Base-by-base conservation (phyloP, 37 sponge, comb jelly and placozoan species). In the Aphrocallistes beatrix region DNA sequence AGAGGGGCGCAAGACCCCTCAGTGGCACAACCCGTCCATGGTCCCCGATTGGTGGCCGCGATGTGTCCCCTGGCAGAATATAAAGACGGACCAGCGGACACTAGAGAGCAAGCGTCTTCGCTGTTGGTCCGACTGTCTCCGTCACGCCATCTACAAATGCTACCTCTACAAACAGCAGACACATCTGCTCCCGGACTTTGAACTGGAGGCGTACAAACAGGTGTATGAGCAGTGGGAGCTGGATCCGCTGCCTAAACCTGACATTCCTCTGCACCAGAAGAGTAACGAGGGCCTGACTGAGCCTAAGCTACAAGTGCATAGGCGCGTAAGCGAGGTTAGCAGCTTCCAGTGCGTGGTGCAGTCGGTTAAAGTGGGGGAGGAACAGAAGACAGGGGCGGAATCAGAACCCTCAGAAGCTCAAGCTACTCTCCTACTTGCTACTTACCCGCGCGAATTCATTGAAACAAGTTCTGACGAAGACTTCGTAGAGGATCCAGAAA, bases 1-100 rank as follows among this genome's bases (percentile, higher is more conserved):
- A 36, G 90, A 90, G 19, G 92, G 90, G 10, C 87, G 96, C 23
- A 92, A 92, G 0, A 96, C 93, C 75, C 96, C 96, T 19, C 94
- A 94, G 32, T 96, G 96, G 96, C 94, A 94, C 16, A 96, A 93
- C 84, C 92, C 90, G 32, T 88, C 87, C 42, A 85, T 91, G 50
- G 90, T 83, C n/a, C 96, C 96, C 10, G 37, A 38, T 0, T 96
- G 96, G 96, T 96, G 96, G 96, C 96, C 96, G 3, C 90, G 83
- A 0, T 89, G 89, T 30, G 84, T 93, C 0, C 94, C 96, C 37
- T 96, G 94, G 94, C 88, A 92, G 37, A 96, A 96, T 50, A 88
- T 96, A 0, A 82, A 94, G 3, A 91, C 89, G 30, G 96, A 96
- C 50, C 87, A 82, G n/a, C 92, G 96, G 8, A 51, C 83, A 0